These are phyloP conservation scores for Platycheirus rosarum DNA, from an alignment of 2,888 invertebrate species.

Conservation along the genomic window DNA sequence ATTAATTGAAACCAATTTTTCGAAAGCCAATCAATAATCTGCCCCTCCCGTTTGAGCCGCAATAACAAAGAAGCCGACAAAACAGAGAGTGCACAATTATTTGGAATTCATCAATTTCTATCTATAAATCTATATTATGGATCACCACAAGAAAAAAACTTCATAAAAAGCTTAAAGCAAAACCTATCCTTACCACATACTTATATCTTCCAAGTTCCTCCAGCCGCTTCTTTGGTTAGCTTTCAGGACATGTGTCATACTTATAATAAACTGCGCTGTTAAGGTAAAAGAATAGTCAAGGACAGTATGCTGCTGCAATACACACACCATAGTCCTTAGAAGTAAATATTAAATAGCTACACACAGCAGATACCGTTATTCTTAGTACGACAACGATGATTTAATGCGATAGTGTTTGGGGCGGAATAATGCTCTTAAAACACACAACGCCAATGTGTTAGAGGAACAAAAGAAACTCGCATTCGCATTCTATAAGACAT, in stretches of 20 bases:
- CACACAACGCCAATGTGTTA: constrained; percentile 1
- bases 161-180: no score
- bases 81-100: no score
- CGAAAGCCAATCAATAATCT: no score
- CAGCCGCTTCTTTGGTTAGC: constrained; percentile 15
- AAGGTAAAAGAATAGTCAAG: constrained; percentile 11
- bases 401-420: constrained; percentile 63
- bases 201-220: background rate
- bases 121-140: no score
- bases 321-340: constrained; percentile 39
- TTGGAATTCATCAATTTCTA: no score
- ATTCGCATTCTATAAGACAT: constrained; percentile 27
- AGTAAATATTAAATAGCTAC: constrained; percentile 55
- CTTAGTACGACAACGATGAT: constrained; percentile 67
- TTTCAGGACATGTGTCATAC: constrained; percentile 55
- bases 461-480: constrained; percentile 23
- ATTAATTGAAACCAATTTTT: no score
- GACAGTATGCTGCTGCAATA: constrained; percentile 10
- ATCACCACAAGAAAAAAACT: no score
- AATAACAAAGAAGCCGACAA: no score
- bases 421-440: constrained; percentile 13
- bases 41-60: no score
- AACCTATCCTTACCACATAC: no score
- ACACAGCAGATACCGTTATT: background rate
- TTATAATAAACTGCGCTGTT: constrained; percentile 8